Evolutionary conservation across 2,888 invertebrate species (phyloP).

Genomic region (Cantharis nigra): DNA sequence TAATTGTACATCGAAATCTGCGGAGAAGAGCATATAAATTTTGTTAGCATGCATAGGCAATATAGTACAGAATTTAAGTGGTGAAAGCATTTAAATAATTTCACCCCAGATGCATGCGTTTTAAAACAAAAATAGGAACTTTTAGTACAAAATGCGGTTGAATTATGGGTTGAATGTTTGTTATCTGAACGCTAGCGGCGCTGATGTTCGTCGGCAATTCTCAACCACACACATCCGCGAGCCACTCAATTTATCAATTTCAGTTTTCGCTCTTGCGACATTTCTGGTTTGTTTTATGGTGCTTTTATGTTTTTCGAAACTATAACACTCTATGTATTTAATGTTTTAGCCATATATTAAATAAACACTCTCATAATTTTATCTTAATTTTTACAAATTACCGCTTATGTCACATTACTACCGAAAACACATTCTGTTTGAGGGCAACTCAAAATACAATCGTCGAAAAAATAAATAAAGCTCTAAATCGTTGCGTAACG

Average conservation of each 20-base stretch:
- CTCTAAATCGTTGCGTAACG: neutral
- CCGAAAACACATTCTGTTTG: neutral
- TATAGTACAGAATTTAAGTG: neutral
- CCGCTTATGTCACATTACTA: neutral
- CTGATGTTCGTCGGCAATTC: constrained; percentile 33
- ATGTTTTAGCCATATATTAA: constrained; percentile 19
- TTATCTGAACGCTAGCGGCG: constrained; percentile 31
- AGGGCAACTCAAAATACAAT: neutral
- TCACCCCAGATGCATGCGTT: constrained; percentile 10
- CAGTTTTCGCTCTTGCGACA: constrained; percentile 32
- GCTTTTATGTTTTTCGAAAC: constrained; percentile 30
- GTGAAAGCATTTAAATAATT: constrained; percentile 26
- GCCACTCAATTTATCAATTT: constrained; percentile 38
- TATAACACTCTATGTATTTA: constrained; percentile 25
- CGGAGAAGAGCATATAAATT: neutral
- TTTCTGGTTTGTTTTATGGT: constrained; percentile 31
- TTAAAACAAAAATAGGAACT: constrained; percentile 25
- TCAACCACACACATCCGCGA: constrained; percentile 33
- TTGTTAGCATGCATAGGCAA: neutral
- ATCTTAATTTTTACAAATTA: neutral
- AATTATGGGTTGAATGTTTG: constrained; percentile 28
- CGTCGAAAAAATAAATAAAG: neutral
- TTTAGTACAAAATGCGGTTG: constrained; percentile 28
- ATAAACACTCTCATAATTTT: constrained; percentile 22
- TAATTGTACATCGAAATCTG: constrained; percentile 5